A percentile compares a stretch with the other conserved stretches of the same genome.
These are phyloP conservation scores for Phoxinus phoxinus DNA, from an alignment of 2,113 vertebrate genomes.

Conservation along the genomic window DNA sequence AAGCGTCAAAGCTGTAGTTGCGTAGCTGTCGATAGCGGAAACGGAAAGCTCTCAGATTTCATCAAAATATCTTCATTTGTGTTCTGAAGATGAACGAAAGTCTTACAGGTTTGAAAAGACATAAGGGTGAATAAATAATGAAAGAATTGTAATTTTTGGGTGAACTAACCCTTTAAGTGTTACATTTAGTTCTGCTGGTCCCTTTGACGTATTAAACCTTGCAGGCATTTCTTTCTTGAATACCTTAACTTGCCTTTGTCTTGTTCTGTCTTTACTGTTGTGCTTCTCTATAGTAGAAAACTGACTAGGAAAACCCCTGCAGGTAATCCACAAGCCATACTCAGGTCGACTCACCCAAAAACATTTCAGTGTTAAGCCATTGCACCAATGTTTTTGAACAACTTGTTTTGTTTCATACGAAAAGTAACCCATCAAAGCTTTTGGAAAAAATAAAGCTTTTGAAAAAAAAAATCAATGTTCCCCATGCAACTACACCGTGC, in stretches of 20 bases:
- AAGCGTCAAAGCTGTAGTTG: too few relatives aligned
- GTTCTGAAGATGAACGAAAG: too few relatives aligned
- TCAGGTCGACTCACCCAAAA: slow-evolving; percentile 84
- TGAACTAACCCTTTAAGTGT: background rate
- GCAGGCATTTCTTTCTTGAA: slow-evolving; percentile 60
- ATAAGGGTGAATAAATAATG: too few relatives aligned
- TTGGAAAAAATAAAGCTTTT: slow-evolving; percentile 4
- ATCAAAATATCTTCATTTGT: too few relatives aligned
- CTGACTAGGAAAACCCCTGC: slow-evolving; percentile 94
- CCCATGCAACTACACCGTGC: slow-evolving; percentile 67
- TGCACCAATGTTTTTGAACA: slow-evolving; percentile 67
- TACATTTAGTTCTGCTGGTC: slow-evolving; percentile 1
- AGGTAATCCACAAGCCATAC: slow-evolving; percentile 89
- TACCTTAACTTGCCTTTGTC: slow-evolving; percentile 92
- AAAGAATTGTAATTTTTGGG: background rate
- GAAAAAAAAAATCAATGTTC: slow-evolving; percentile 39
- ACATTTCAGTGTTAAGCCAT: slow-evolving; percentile 87
- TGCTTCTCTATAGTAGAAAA: slow-evolving; percentile 97
- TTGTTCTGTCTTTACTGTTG: slow-evolving; percentile 94
- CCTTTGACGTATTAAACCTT: slow-evolving; percentile 53
- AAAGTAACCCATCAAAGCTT: slow-evolving; percentile 68
- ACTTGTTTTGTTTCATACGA: slow-evolving; percentile 22
- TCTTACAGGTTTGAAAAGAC: too few relatives aligned
- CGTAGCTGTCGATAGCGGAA: too few relatives aligned
- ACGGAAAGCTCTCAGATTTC: too few relatives aligned